Conservation (phyloP, 2,797 vertebrate genomes). For the Novumbra hubbsi region DNA sequence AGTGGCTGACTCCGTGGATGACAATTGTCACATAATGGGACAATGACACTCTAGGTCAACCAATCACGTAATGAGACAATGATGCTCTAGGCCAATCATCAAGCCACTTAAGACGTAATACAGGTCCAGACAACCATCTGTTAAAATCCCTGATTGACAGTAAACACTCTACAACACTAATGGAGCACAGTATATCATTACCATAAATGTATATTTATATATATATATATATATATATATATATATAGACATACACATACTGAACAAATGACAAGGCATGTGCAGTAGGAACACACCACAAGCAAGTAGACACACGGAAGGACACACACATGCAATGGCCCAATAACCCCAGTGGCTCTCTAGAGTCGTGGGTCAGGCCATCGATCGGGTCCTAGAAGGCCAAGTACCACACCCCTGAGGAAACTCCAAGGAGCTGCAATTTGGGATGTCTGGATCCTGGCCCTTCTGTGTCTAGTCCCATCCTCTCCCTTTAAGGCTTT, state of each 20-base stretch:
- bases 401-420: slow-evolving; percentile 64
- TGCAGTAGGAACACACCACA: slow-evolving; percentile 16
- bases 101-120: slow-evolving; percentile 59
- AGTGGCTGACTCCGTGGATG: slow-evolving; percentile 10
- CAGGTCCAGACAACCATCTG: slow-evolving; percentile 63
- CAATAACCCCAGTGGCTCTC: slow-evolving; percentile 69
- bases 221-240: no score
- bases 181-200: slow-evolving; percentile 66
- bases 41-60: slow-evolving; percentile 32
- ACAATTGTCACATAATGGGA: slow-evolving; percentile 15
- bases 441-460: slow-evolving; percentile 68
- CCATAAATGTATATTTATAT: no score
- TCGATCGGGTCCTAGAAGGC: slow-evolving; percentile 72
- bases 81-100: slow-evolving; percentile 31
- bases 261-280: neutral
- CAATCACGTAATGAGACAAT: slow-evolving; percentile 35
- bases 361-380: slow-evolving; percentile 73
- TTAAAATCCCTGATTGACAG: slow-evolving; percentile 64
- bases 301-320: slow-evolving; percentile 8
- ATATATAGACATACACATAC: slow-evolving; percentile 14
- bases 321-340: slow-evolving; percentile 31
- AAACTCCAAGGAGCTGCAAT: slow-evolving; percentile 65
- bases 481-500: neutral
- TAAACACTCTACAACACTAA: slow-evolving; percentile 62
- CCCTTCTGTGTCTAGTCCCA: slow-evolving; percentile 57